phyloP scores from a whole-genome alignment of 2,113 vertebrate species.

The Tachysurus vachellii region DNA sequence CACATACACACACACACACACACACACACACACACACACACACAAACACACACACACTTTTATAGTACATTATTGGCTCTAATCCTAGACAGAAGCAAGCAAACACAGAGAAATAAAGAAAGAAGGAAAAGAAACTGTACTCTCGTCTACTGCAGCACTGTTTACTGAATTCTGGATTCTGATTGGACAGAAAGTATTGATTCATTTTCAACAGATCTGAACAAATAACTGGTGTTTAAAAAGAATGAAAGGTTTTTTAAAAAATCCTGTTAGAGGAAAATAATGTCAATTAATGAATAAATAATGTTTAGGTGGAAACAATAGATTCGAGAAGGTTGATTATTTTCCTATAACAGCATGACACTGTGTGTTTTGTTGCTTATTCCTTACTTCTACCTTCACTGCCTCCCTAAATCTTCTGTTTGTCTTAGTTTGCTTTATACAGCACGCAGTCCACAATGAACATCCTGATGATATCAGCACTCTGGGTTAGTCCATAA shows the following conservation, averaged over 20 bases:
- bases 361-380: not conserved
- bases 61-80: not conserved
- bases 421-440: not conserved
- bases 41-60: not conserved
- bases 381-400: not conserved
- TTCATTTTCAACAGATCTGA: not conserved
- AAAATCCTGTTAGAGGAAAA: not conserved
- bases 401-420: not conserved
- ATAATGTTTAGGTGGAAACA: too few relatives aligned
- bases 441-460: not conserved
- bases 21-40: not conserved
- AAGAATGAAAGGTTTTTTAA: not conserved
- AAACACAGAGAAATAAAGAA: not conserved
- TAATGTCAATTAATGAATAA: not conserved
- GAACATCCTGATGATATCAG: slow-evolving; percentile 3
- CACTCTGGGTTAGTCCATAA: slow-evolving; percentile 15
- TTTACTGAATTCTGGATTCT: not conserved
- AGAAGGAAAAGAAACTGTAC: not conserved
- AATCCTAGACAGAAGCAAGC: not conserved
- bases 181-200: not conserved
- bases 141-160: not conserved
- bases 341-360: not conserved
- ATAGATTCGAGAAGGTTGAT: not conserved
- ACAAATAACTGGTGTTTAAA: not conserved
- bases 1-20: not conserved